phyloP scores from a whole-genome alignment of 2,113 vertebrate species.

The Anseranas semipalmata region DNA sequence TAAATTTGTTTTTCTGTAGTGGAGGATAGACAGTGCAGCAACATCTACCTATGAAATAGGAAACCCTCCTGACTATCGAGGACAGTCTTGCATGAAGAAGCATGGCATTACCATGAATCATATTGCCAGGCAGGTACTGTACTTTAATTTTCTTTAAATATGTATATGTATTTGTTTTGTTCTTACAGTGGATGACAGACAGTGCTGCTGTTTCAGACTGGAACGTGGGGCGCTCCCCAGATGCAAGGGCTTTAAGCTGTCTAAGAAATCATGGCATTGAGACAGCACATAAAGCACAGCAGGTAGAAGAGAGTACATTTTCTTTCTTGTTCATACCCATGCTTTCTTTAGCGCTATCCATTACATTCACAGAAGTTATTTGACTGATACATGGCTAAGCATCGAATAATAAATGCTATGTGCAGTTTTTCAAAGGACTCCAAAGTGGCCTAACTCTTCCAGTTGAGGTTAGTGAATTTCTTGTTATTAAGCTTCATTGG shows the following conservation, averaged over 20 bases:
- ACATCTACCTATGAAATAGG: slow-evolving; percentile 97
- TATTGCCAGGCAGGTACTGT: slow-evolving; percentile 93
- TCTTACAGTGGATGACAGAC: slow-evolving; percentile 98
- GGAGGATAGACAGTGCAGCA: slow-evolving; percentile 99
- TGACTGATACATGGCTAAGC: not conserved
- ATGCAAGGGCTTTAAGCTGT: slow-evolving; percentile 90
- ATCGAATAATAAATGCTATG: not conserved
- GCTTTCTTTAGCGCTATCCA: not conserved
- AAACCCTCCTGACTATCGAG: slow-evolving; percentile 91
- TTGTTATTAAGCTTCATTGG: not conserved
- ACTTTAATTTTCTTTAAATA: slow-evolving; percentile 55
- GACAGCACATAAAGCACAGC: slow-evolving; percentile 91
- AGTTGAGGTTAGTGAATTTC: not conserved
- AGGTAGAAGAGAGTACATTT: slow-evolving; percentile 85
- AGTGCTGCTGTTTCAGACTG: slow-evolving; percentile 94
- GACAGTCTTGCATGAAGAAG: slow-evolving; percentile 92
- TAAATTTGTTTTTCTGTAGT: slow-evolving; percentile 82
- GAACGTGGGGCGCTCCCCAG: slow-evolving; percentile 92
- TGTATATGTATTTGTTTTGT: slow-evolving; percentile 81
- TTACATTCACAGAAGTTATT: not conserved
- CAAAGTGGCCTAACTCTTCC: not conserved
- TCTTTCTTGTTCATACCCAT: slow-evolving; percentile 33
- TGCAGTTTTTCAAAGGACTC: not conserved
- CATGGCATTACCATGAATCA: slow-evolving; percentile 90
- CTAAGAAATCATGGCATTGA: slow-evolving; percentile 90